Percentiles rank a stretch among this genome's conserved stretches.
Conservation (phyloP, 2,797 vertebrate species). For the Pangasius macronema region DNA sequence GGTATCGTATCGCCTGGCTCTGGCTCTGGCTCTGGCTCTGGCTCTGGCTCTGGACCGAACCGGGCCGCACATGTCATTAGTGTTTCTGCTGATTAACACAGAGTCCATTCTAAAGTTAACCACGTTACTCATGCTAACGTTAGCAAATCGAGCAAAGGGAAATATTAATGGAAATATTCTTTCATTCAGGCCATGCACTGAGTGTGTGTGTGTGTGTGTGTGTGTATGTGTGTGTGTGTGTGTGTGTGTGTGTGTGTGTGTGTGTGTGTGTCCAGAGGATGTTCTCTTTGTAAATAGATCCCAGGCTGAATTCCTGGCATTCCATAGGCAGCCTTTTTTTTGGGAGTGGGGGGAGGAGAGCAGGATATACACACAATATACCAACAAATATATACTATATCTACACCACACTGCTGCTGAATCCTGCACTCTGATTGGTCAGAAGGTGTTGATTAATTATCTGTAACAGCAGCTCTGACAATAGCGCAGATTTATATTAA, state of each 20-base stretch:
- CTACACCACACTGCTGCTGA: neutral
- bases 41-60: neutral
- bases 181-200: neutral
- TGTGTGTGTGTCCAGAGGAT: slow-evolving; percentile 64
- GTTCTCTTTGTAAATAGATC: slow-evolving; percentile 78
- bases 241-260: slow-evolving; percentile 53
- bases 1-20: no score
- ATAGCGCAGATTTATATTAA: neutral
- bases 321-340: slow-evolving; percentile 63
- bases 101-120: neutral
- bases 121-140: neutral
- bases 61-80: neutral
- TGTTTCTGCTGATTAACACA: neutral
- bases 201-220: slow-evolving; percentile 33
- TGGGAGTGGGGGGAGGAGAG: neutral
- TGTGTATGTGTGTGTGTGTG: slow-evolving; percentile 56
- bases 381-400: neutral
- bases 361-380: slow-evolving; percentile 11
- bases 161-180: neutral
- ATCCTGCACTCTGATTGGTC: neutral
- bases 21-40: no score
- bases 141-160: neutral
- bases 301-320: slow-evolving; percentile 78
- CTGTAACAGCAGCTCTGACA: neutral
- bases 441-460: neutral